Conservation (phyloP, 2,113 vertebrate genomes). For the Pluvialis apricaria region DNA sequence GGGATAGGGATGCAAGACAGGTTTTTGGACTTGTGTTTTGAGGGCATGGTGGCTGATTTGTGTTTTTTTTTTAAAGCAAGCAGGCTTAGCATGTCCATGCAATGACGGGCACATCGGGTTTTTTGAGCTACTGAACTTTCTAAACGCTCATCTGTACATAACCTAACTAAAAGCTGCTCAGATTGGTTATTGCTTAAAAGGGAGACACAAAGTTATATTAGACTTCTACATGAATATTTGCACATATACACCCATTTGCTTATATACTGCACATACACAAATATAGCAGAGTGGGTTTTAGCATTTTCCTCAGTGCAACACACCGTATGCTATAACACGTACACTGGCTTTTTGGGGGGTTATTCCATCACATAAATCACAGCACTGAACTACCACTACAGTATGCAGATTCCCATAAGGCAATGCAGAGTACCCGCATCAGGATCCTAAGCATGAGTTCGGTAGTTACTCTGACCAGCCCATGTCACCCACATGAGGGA, state of each 20-base stretch:
- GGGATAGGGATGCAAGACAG: background rate
- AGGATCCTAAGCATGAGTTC: accelerated
- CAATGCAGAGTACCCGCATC: background rate
- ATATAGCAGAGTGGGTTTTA: background rate
- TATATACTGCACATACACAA: background rate
- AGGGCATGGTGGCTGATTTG: background rate
- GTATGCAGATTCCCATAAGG: background rate
- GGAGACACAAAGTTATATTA: background rate
- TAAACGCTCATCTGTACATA: constrained; percentile 6
- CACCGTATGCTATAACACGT: background rate
- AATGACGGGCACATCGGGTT: background rate
- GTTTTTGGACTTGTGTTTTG: background rate
- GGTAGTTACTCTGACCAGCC: background rate
- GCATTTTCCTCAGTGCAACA: background rate
- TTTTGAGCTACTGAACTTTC: background rate
- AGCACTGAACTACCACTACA: background rate
- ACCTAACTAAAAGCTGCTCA: constrained; percentile 26
- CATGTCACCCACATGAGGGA: background rate
- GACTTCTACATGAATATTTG: background rate
- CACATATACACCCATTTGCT: background rate
- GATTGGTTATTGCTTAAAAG: constrained; percentile 29
- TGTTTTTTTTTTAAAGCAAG: background rate
- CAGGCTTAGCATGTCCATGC: background rate
- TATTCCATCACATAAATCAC: background rate
- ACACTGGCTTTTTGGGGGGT: background rate